Evolutionary conservation across 2,888 invertebrate species (phyloP).

Genomic region (Synanthedon myopaeformis): DNA sequence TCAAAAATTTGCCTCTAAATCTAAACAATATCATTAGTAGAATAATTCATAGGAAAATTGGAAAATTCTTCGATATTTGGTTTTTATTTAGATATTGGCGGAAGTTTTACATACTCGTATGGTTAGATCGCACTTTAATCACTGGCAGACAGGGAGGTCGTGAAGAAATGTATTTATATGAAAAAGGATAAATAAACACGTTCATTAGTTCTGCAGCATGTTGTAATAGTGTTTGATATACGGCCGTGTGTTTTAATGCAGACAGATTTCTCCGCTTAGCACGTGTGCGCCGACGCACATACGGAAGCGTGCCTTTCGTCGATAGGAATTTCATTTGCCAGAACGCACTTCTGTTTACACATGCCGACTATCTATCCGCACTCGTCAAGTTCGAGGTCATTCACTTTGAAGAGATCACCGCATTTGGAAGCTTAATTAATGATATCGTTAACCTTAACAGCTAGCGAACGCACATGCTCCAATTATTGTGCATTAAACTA

Average conservation of each 20-base stretch:
- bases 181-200: conserved; percentile 12
- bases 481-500: not conserved
- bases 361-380: conserved; percentile 32
- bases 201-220: conserved; percentile 15
- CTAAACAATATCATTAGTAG: too few relatives aligned
- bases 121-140: too few relatives aligned
- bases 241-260: conserved; percentile 17
- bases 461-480: not conserved
- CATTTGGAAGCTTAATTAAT: not conserved
- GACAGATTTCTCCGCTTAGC: conserved; percentile 38
- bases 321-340: conserved; percentile 48
- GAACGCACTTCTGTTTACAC: conserved; percentile 42
- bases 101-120: too few relatives aligned
- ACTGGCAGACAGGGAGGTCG: too few relatives aligned
- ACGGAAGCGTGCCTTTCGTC: conserved; percentile 42
- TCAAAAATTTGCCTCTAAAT: too few relatives aligned
- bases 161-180: too few relatives aligned
- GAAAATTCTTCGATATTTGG: too few relatives aligned
- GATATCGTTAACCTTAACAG: not conserved
- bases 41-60: too few relatives aligned
- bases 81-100: too few relatives aligned
- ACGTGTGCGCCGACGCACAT: conserved; percentile 33
- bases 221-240: conserved; percentile 14
- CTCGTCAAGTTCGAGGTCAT: conserved; percentile 63
- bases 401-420: conserved; percentile 15